phyloP scores from a whole-genome alignment of 2,797 vertebrate species.

The Prionace glauca region DNA sequence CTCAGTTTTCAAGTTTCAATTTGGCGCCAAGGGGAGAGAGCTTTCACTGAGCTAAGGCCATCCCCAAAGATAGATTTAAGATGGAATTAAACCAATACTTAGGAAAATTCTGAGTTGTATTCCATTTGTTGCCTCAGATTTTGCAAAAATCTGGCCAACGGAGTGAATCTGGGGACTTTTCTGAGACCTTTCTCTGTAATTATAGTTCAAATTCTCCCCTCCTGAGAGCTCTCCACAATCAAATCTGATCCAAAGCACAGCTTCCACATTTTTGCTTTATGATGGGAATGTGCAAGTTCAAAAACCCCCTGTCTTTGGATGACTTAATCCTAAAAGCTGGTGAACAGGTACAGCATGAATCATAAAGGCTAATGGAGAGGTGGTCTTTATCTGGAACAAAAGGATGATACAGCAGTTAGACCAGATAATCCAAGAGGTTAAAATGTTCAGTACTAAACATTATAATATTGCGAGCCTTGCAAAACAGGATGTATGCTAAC shows the following conservation, averaged over 20 bases:
- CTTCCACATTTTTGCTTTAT: not conserved
- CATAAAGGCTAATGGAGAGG: too few species aligned
- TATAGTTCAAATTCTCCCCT: not conserved
- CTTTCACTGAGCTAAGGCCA: not conserved
- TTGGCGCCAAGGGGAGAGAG: not conserved
- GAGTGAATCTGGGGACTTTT: not conserved
- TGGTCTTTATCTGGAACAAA: too few species aligned
- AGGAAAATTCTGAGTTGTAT: not conserved
- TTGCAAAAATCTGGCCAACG: not conserved
- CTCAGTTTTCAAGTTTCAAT: too few species aligned
- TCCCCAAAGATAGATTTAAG: not conserved
- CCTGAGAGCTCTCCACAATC: too few species aligned
- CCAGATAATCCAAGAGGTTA: not conserved
- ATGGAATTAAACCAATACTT: not conserved
- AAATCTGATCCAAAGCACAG: not conserved
- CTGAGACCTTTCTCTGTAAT: not conserved
- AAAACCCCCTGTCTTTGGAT: not conserved
- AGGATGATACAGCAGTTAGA: too few species aligned
- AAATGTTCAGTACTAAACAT: not conserved
- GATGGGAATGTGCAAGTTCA: not conserved
- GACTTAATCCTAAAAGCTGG: not conserved
- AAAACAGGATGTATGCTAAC: not conserved
- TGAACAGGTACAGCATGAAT: not conserved
- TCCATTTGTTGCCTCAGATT: not conserved
- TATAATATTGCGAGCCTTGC: not conserved